Base-by-base conservation (phyloP, 2,113 vertebrate species). In the Dasyornis broadbenti region DNA sequence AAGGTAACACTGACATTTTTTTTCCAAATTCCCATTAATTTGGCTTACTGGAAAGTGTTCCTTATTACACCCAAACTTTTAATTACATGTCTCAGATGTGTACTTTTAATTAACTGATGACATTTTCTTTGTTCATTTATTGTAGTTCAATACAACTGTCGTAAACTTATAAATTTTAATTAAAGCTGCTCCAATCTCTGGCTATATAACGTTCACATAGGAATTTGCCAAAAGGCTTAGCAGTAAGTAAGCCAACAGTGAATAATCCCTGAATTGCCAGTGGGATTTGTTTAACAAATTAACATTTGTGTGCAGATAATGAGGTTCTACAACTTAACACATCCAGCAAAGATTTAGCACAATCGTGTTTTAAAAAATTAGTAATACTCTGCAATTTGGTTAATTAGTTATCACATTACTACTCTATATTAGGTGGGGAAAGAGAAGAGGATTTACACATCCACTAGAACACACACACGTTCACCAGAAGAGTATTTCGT, bases 81-180 rank as follows among this genome's bases (percentile, higher is more conserved):
- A 98, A 98, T 98, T 98, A 97, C 93, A 91, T 1, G 83, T 96
- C 88, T 96, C 94, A 96, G 94, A 97, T 97, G 71, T 95, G 69
- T 97, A 88, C 64, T 96, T 98, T 98, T 98, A 98, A 97, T 98
- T 98, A 98, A 98, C 95, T 95, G 89, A 95, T 98, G 97, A 95
- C 94, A 97, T 98, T 98, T 98, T 78, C 89, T 97, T 97, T 97
- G 89, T 98, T 98, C 94, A 96, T 90, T 97, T 97, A 96, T 96
- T 98, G 95, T 87, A 96, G 96, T 97, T 97, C 94, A 97, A 81
- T 95, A 96, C 93, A 97, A 98, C 96, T 97, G 96, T 97, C 95
- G 97, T 97, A 98, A 97, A 98, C 95, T 96, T 97, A 96, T 97
- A 98, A 96, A 98, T 98, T 98, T 97, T 98, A 98, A 98, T 98